Base-by-base conservation (phyloP, 1,140 invertebrate species). In the Triops cancriformis region DNA sequence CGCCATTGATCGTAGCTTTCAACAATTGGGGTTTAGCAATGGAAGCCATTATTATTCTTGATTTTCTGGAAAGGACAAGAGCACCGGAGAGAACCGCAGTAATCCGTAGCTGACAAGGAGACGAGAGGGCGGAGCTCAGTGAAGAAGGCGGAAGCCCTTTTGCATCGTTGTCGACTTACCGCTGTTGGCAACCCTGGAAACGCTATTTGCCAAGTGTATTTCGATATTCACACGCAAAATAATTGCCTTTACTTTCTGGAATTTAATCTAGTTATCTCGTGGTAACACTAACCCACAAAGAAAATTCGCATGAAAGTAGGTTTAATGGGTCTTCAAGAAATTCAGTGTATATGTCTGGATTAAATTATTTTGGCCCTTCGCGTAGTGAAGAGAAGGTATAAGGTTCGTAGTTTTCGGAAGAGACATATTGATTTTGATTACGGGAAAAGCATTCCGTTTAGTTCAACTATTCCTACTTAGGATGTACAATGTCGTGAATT, bases 21-120 rank as follows among this genome's bases (percentile, higher is more conserved):
- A 78, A 28, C 26, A 78, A 26, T 27, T 73, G 72, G 18, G 77
- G 73, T 78, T 78, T 78, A 31, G 77, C 41, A 23, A 78, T 26
- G 14, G 77, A 26, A 10, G 77, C 77, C 77, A 78, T 78, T 76
- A 64, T 64, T 64, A 64, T 64, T 37, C 51, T 64, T 64, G 51
- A 64, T 64, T 64, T 23, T n/a, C 14, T 23, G 18, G 14, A n/a
- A 64, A 64, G 14, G 9, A 23, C 14, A 64, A 64, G 51, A 14
- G 51, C 51, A 18, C 51, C 51, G n/a, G 51, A 64, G 23, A 23
- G 18, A 6, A 23, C n/a, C 14, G 51, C 14, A 64, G 51, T 64
- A 23, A 64, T n/a, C 51, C 51, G 51, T n/a, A 18, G n/a, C 51
- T 64, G 51, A 64, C 51, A 64, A 64, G 51, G 23, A 18, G 51